These are phyloP conservation scores for Encarsia formosa DNA, from an alignment of 2,888 invertebrate genomes.

Conservation along the genomic window DNA sequence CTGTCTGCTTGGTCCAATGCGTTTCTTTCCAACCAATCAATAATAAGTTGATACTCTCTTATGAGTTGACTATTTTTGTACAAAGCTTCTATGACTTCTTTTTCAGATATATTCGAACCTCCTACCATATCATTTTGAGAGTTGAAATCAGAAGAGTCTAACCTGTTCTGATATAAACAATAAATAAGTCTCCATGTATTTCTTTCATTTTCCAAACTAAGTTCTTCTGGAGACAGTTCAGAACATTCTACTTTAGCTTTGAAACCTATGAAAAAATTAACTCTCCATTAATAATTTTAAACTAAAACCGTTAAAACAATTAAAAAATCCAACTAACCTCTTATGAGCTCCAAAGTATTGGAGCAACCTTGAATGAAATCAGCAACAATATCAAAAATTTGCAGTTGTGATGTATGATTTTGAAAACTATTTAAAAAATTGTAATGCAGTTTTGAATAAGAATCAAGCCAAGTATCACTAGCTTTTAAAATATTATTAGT, in stretches of 20 bases:
- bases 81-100: constrained; percentile 57
- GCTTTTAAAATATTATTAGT: constrained; percentile 45
- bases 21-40: constrained; percentile 89
- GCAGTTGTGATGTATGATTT: constrained; percentile 43
- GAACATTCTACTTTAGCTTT: constrained; percentile 44
- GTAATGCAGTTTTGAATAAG: constrained; percentile 41
- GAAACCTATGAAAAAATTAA: too few relatives aligned
- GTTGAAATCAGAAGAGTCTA: constrained; percentile 49
- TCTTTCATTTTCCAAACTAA: constrained; percentile 69
- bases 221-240: constrained; percentile 42
- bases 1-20: constrained; percentile 58
- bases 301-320: too few relatives aligned
- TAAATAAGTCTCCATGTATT: constrained; percentile 85
- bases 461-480: constrained; percentile 43
- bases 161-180: constrained; percentile 77
- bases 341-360: constrained; percentile 57
- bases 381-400: constrained; percentile 60
- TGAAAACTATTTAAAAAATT: constrained; percentile 46
- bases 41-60: constrained; percentile 75
- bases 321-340: constrained; percentile 35
- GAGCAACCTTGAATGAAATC: constrained; percentile 64
- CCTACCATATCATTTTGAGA: constrained; percentile 34
- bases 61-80: constrained; percentile 57
- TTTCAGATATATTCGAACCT: constrained; percentile 54
- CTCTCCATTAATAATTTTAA: too few relatives aligned